phyloP scores from a whole-genome alignment of 2,888 invertebrate species.

The Melanchra persicariae region DNA sequence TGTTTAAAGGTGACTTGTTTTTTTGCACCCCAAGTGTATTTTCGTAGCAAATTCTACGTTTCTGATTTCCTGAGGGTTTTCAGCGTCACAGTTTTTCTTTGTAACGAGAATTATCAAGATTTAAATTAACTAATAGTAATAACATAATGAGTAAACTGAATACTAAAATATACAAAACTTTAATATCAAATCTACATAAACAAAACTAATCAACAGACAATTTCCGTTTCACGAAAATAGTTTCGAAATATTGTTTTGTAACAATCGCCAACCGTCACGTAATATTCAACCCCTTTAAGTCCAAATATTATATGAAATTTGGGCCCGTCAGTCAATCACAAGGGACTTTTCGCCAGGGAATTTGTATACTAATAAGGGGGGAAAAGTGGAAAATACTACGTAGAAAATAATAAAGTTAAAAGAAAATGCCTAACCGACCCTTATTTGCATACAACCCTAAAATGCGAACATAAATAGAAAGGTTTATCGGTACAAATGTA shows the following conservation, averaged over 20 bases:
- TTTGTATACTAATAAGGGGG: conserved; percentile 68
- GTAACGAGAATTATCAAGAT: background rate
- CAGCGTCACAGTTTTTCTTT: background rate
- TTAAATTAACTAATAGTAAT: too few species aligned
- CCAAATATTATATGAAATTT: conserved; percentile 69
- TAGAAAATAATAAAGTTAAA: conserved; percentile 71
- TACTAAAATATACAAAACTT: background rate
- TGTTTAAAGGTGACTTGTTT: conserved; percentile 12
- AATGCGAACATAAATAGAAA: conserved; percentile 66
- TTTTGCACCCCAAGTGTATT: background rate
- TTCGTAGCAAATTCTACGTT: background rate
- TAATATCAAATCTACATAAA: conserved; percentile 19
- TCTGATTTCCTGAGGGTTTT: background rate
- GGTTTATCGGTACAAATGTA: conserved; percentile 63
- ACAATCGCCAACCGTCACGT: conserved; percentile 50
- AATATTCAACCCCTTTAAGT: conserved; percentile 48
- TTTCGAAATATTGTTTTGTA: conserved; percentile 47
- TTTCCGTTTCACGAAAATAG: conserved; percentile 38
- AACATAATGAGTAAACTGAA: background rate
- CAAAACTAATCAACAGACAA: conserved; percentile 35
- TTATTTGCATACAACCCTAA: conserved; percentile 68
- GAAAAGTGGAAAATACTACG: conserved; percentile 47
- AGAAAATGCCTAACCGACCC: conserved; percentile 64
- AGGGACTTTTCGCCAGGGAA: conserved; percentile 73
- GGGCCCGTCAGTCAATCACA: conserved; percentile 70